Base-by-base conservation (phyloP, 2,113 vertebrate species). In the Oxyruncus cristatus region DNA sequence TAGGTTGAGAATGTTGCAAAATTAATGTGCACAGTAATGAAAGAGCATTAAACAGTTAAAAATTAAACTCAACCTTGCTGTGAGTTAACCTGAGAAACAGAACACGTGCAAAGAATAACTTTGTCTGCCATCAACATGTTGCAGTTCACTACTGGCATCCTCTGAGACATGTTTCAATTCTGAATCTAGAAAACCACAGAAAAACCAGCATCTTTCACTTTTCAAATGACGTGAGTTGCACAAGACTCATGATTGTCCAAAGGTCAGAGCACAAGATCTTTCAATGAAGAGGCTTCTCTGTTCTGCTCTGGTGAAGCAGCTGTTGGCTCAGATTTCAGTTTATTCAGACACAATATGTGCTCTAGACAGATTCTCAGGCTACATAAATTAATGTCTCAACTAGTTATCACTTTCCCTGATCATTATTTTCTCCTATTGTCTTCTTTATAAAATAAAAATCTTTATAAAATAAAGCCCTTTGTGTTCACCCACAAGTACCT, bases 321-420 rank as follows among this genome's bases (percentile, higher is more conserved):
- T 93, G 74, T 42, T 88, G 55, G 77, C 67, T 93, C 82, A 88
- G 59, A 76, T 93, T 90, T 94, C 92, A 63, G 74, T 95, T 96
- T 75, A 68, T 62, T 94, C 84, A 75, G 84, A 70, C 53, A 77
- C 35, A 75, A 6, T 77, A 42, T 53, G 55, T 63, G 56, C 88
- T 71, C 75, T 28, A 71, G 46, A 58, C 72, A 83, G 74, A 92
- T 42, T 79, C 63, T 92, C 74, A 42, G 47, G 18, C 72, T 73
- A 52, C 67, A 67, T 71, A 83, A 88, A 89, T 94, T 66, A 44
- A 76, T 61, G 72, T 94, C 88, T 85, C 20, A 5, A 75, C 30
- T 74, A 39, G 28, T 93, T 83, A 83, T 6, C 21, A 35, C 80
- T 78, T 78, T 14, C 10, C 59, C 10, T 18, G 80, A 80, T 83